Evolutionary conservation across 2,888 invertebrate genomes (phyloP).

Genomic region (Caenorhabditis sp.): DNA sequence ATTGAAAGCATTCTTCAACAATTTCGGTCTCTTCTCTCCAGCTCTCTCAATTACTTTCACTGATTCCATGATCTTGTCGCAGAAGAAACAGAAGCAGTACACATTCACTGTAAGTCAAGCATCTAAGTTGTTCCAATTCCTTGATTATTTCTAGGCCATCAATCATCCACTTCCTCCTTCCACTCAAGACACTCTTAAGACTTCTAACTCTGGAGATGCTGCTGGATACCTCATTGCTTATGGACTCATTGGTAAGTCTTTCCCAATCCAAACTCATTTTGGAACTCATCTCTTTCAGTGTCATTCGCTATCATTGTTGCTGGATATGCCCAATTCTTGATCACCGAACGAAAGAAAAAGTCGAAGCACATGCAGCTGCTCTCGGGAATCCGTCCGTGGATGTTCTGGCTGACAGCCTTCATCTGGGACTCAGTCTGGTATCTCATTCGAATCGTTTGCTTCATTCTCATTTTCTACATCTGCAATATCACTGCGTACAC

Average conservation of each 20-base stretch:
- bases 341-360: constrained; percentile 79
- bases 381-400: constrained; percentile 74
- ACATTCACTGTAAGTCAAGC: constrained; percentile 45
- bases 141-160: constrained; percentile 59
- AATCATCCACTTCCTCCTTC: constrained; percentile 77
- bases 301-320: constrained; percentile 67
- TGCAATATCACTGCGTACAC: constrained; percentile 72
- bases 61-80: constrained; percentile 69
- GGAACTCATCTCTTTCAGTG: constrained; percentile 38
- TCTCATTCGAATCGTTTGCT: constrained; percentile 67
- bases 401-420: constrained; percentile 77
- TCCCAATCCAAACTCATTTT: background rate
- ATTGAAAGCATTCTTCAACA: constrained; percentile 70
- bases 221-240: constrained; percentile 50
- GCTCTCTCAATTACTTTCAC: constrained; percentile 70
- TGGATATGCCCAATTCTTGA: constrained; percentile 75
- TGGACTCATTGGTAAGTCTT: constrained; percentile 53
- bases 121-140: no score
- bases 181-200: constrained; percentile 71
- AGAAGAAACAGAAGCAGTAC: constrained; percentile 35
- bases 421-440: constrained; percentile 77
- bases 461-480: constrained; percentile 71
- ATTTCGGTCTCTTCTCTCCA: constrained; percentile 73
- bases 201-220: constrained; percentile 35
- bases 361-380: constrained; percentile 79